Evolutionary conservation across 1,140 invertebrate species (phyloP).

Genomic region (Copidosoma floridanum): DNA sequence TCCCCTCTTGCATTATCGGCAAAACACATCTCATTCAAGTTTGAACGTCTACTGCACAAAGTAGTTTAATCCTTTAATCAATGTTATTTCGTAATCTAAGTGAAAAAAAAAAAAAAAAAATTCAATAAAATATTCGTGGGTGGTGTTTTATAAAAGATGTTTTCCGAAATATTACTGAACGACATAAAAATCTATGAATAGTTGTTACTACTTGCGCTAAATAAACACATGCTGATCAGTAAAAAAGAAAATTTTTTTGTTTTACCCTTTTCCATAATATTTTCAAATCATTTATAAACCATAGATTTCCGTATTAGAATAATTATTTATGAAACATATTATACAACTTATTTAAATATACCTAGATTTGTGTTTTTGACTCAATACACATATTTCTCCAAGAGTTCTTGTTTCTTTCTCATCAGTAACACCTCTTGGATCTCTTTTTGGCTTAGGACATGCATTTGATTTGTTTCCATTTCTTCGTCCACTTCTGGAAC

Average conservation of each 20-base stretch:
- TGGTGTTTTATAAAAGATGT: conserved; percentile 57
- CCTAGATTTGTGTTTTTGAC: no score
- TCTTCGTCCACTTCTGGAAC: conserved; percentile 50
- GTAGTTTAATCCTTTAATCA: conserved; percentile 52
- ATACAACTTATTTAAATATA: conserved; percentile 3
- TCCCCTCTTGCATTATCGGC: no score
- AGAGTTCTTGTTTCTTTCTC: conserved; percentile 85
- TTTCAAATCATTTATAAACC: not conserved
- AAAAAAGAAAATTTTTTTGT: not conserved
- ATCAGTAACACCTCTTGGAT: conserved; percentile 85
- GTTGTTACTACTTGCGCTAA: conserved; percentile 38
- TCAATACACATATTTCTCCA: conserved; percentile 69
- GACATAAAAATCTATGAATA: conserved; percentile 51
- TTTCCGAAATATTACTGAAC: conserved; percentile 51
- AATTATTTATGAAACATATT: no score
- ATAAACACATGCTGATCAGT: conserved; percentile 21
- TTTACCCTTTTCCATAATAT: not conserved
- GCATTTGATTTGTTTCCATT: conserved; percentile 70
- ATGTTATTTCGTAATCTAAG: conserved; percentile 53
- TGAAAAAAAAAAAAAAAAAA: no score
- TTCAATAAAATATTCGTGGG: conserved; percentile 51
- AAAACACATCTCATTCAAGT: conserved; percentile 48
- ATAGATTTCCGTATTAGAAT: not conserved
- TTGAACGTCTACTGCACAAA: conserved; percentile 57
- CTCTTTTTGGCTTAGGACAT: conserved; percentile 84